Base-by-base conservation (phyloP, 1,140 invertebrate genomes). In the Aphelenchoides avenae region DNA sequence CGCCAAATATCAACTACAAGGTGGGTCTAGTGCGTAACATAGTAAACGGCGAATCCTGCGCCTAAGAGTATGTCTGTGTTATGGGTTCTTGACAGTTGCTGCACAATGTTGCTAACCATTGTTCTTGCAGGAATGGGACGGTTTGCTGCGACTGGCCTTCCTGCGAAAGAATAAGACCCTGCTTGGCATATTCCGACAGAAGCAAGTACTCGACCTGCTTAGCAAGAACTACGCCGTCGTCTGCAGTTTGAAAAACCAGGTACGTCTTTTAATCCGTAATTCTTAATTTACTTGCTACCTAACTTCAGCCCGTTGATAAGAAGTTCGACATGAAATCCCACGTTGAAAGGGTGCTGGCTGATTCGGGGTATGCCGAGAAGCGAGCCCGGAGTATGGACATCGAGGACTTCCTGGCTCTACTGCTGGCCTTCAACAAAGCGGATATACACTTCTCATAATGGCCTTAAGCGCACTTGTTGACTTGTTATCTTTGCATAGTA, bases 161-260 rank as follows among this genome's bases (percentile, higher is more conserved):
- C 83, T 87, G 0, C 83, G 94, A 62, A 98, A 98, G 80, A 98
- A 96, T 75, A 94, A 92, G 82, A 93, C 89, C 2, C 77, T 95
- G 6, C 79, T 84, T 40, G 87, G 90, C 7, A 84, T 84, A 46
- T 93, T 94, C 68, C 89, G 87, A 65, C 87, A 89, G 67, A 85
- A 85, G 7, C 83, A 88, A 41, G 88, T 92, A 5, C 74, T 89
- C 40, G 84, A 87, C 47, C 83, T 86, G 59, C 78, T 97, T 22
- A 87, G 92, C 55, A 91, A 91, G 77, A 98, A 97, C 82, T 97
- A 92, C 70, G 86, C 82, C 80, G 80, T 88, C 13, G 86, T 89
- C 76, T 89, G 87, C 75, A 91, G 89, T 64, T 66, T 93, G 33
- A 84, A 87, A 61, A 90, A 92, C 80, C 85, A 85, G 79, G 89